Conservation (phyloP, 2,113 vertebrate genomes). For the Nycticorax nycticorax region DNA sequence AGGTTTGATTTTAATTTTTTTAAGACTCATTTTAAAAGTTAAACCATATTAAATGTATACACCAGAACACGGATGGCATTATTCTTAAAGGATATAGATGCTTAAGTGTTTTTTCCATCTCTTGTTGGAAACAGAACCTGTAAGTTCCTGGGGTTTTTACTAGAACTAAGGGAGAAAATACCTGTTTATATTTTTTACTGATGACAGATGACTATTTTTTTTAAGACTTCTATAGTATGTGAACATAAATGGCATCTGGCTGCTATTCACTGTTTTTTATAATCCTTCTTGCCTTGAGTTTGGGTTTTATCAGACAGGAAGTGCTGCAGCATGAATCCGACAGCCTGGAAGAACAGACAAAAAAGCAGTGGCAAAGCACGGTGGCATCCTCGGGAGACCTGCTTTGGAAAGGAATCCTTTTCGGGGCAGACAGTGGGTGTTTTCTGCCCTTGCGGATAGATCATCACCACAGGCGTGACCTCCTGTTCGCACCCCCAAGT, state of each 20-base stretch:
- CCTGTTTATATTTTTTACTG: slow-evolving; percentile 53
- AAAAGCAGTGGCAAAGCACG: not conserved
- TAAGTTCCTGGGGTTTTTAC: slow-evolving; percentile 8
- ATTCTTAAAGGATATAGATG: not conserved
- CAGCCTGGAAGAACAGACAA: not conserved
- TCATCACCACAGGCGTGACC: too few relatives aligned
- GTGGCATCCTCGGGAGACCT: not conserved
- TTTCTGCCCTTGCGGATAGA: not conserved
- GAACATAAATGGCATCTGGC: not conserved
- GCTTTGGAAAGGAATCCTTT: not conserved
- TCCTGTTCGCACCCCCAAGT: not conserved
- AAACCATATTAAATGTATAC: slow-evolving; percentile 3
- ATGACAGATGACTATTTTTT: slow-evolving; percentile 21
- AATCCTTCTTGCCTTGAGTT: slow-evolving; percentile 20
- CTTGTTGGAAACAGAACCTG: slow-evolving; percentile 8
- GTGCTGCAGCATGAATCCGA: not conserved
- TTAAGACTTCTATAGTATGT: slow-evolving; percentile 44
- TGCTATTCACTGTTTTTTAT: slow-evolving; percentile 1
- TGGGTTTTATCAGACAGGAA: not conserved
- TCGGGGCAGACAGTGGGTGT: not conserved
- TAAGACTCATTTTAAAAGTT: slow-evolving; percentile 24
- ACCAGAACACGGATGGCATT: not conserved
- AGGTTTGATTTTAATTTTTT: slow-evolving; percentile 26
- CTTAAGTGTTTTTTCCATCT: not conserved
- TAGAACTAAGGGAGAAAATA: slow-evolving; percentile 16